phyloP scores from a whole-genome alignment of 2,797 vertebrate genomes.

The Vespertilio murinus region DNA sequence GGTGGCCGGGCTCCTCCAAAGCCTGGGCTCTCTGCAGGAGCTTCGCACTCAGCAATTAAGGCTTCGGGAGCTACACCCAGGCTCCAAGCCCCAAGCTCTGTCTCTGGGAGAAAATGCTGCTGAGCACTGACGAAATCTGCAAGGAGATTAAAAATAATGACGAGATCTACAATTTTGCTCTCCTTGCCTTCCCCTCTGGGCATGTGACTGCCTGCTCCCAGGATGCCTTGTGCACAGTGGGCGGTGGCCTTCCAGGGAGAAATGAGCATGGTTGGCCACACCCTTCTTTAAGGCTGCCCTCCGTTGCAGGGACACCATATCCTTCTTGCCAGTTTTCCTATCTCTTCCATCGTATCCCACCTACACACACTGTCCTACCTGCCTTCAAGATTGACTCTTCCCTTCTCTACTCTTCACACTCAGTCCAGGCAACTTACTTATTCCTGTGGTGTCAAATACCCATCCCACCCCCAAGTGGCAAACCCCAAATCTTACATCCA shows the following conservation, averaged over 20 bases:
- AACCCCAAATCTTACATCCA: not conserved
- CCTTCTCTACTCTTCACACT: not conserved
- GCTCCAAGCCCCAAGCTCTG: conserved; percentile 61
- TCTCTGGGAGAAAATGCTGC: conserved; percentile 76
- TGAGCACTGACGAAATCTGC: conserved; percentile 73
- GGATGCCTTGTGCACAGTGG: not conserved
- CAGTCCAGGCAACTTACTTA: not conserved
- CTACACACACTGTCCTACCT: not conserved
- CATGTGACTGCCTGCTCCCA: not conserved
- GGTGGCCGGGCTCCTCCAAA: not conserved
- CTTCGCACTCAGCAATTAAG: conserved; percentile 77
- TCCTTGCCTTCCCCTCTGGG: conserved; percentile 34
- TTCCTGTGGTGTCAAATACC: not conserved
- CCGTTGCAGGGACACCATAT: not conserved
- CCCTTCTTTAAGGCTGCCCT: not conserved
- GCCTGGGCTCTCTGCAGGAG: conserved; percentile 52
- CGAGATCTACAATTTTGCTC: conserved; percentile 28
- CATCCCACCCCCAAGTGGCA: not conserved
- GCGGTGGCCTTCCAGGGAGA: not conserved
- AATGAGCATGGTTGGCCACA: not conserved
- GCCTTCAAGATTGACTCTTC: not conserved
- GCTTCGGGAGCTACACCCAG: conserved; percentile 76
- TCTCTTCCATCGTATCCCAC: not conserved
- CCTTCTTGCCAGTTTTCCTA: not conserved
- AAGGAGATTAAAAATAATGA: conserved; percentile 80